Percentiles rank a stretch among this genome's conserved stretches.
Conservation (phyloP, 37 sponge, comb jelly and placozoan genomes). For the Ianthella basta region DNA sequence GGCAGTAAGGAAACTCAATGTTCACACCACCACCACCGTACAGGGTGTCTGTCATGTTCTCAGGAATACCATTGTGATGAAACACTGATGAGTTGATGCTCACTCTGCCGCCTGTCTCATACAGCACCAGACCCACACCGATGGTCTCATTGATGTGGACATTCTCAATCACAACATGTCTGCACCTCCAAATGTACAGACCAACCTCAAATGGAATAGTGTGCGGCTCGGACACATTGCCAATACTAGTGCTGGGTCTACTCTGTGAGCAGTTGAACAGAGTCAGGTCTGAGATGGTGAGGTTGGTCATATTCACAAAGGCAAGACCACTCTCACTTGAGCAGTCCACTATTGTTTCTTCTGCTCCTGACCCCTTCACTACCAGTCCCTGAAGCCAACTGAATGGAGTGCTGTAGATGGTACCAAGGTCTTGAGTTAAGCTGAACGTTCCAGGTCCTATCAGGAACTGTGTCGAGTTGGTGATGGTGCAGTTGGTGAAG, state of each 20-base stretch:
- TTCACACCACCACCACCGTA: constrained; percentile 4
- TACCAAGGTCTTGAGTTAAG: background rate
- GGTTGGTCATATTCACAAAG: constrained; percentile 10
- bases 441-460: constrained; percentile 10
- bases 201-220: background rate
- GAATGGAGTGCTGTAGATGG: constrained; percentile 4
- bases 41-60: background rate
- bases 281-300: background rate
- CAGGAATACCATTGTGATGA: background rate
- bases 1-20: background rate
- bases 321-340: background rate
- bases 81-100: background rate
- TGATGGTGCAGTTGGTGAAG: constrained; percentile 1
- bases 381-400: background rate
- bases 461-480: background rate
- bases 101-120: constrained; percentile 14
- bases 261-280: background rate
- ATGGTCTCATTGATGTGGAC: background rate
- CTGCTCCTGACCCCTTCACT: background rate
- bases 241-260: background rate
- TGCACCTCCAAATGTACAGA: constrained; percentile 8
- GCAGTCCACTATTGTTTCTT: background rate
- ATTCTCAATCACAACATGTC: background rate
- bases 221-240: background rate
- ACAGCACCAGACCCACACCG: constrained; percentile 4